Evolutionary conservation across 2,797 vertebrate species (phyloP).

Genomic region (Tragopan temminckii): DNA sequence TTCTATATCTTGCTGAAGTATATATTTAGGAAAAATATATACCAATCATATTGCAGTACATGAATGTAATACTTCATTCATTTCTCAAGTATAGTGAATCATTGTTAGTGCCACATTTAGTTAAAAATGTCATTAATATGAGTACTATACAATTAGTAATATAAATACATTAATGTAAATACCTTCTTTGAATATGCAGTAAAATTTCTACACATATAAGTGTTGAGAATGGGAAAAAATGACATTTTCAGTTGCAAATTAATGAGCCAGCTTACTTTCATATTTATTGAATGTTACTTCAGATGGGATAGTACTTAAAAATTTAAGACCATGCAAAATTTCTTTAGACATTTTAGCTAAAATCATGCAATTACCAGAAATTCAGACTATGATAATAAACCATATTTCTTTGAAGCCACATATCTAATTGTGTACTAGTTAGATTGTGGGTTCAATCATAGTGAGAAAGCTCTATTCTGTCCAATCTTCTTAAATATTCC

Average conservation of each 20-base stretch:
- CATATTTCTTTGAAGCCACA: not conserved
- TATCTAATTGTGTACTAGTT: not conserved
- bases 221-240: not conserved
- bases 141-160: not conserved
- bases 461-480: not conserved
- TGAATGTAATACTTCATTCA: constrained; percentile 5
- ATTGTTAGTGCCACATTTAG: not conserved
- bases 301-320: not conserved
- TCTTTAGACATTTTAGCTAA: not conserved
- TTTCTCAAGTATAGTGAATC: not conserved
- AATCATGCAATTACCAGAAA: not conserved
- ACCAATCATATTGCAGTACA: not conserved
- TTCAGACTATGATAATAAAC: not conserved
- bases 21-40: not conserved
- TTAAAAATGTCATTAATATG: constrained; percentile 11
- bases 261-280: not conserved
- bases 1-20: not conserved
- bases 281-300: constrained; percentile 4
- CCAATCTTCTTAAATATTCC: not conserved
- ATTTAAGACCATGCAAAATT: not conserved
- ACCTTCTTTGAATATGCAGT: not conserved
- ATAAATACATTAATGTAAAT: not conserved
- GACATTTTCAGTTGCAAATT: not conserved
- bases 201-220: not conserved
- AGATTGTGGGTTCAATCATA: not conserved